Base-by-base conservation (phyloP, 2,113 vertebrate genomes). In the Aplodontia rufa region DNA sequence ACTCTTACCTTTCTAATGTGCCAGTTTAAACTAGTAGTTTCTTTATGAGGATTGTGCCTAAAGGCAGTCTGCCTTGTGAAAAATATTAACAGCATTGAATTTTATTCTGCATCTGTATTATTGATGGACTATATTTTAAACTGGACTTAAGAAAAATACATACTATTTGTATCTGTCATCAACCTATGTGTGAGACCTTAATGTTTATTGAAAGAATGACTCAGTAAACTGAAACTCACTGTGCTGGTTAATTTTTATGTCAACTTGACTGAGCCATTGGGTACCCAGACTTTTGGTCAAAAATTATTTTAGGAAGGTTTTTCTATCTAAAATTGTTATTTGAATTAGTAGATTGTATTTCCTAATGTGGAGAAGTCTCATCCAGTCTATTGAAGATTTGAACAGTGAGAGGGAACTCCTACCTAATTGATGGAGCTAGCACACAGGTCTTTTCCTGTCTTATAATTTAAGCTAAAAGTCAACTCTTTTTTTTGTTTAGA, bases 1-100 rank as follows among this genome's bases (percentile, higher is more conserved):
- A 47, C 11, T 60, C 24, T 3, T 75, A 37, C 1, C 6, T 32
- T 19, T 2, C 4, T 35, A 55, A 68, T 0, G 1, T 1, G 4
- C 3, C n/a, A 68, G 2, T 24, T 60, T 74, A 24, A 82, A 82
- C 14, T 78, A 42, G 35, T 7, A 60, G 8, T 37, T 82, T 26
- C 35, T 13, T 91, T 64, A 45, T 17, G 17, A 69, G 9, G 4
- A 69, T 24, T 74, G 13, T 6, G 9, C 37, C 53, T 53, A 69
- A 74, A 60, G 20, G 13, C 3, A 79, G 24, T 78, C 30, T 91
- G 22, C 26, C 17, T 90, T 87, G 42, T 49, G 8, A 28, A 51
- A 6, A 58, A 47, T 80, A 45, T 64, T 86, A 83, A 75, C 0
- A 26, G 5, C 14, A 49, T 20, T n/a, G 81, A 45, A 60, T 76